Conservation (phyloP, 1,140 invertebrate species). For the Drosophila truncata region DNA sequence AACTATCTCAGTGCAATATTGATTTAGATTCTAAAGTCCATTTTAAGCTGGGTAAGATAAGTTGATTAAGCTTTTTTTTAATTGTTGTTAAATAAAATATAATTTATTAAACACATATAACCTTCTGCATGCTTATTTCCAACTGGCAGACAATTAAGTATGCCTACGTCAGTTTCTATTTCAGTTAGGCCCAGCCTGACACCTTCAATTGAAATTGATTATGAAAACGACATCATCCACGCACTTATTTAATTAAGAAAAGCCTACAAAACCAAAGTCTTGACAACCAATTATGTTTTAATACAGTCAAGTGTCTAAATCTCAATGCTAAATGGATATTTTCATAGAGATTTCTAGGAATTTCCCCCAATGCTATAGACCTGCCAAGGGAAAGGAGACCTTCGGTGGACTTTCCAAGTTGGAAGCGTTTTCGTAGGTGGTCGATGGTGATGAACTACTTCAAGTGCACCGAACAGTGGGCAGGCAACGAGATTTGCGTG, state of each 20-base stretch:
- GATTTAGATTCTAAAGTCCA: conserved; percentile 11
- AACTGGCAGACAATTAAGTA: conserved; percentile 23
- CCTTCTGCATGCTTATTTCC: conserved; percentile 9
- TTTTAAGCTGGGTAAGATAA: conserved; percentile 13
- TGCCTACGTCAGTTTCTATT: conserved; percentile 65
- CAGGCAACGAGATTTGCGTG: conserved; percentile 39
- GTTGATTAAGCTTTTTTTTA: background rate
- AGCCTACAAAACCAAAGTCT: conserved; percentile 22
- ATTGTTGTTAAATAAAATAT: conserved; percentile 1
- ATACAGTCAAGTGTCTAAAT: conserved; percentile 35
- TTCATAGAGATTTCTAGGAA: conserved; percentile 36
- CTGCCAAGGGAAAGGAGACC: conserved; percentile 39
- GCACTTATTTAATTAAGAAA: conserved; percentile 48
- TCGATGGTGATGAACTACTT: conserved; percentile 28
- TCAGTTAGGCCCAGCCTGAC: conserved; percentile 53
- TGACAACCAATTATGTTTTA: conserved; percentile 45
- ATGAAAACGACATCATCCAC: conserved; percentile 47
- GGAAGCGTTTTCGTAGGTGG: conserved; percentile 31
- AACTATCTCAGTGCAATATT: background rate
- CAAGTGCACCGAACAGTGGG: conserved; percentile 47
- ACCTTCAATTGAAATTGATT: conserved; percentile 81
- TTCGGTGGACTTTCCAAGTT: conserved; percentile 44
- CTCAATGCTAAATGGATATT: conserved; percentile 41
- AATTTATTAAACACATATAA: background rate
- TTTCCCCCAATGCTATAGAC: conserved; percentile 32